phyloP scores from a whole-genome alignment of 92 coral and sea anemone species.

The Scolanthus callimorphus region DNA sequence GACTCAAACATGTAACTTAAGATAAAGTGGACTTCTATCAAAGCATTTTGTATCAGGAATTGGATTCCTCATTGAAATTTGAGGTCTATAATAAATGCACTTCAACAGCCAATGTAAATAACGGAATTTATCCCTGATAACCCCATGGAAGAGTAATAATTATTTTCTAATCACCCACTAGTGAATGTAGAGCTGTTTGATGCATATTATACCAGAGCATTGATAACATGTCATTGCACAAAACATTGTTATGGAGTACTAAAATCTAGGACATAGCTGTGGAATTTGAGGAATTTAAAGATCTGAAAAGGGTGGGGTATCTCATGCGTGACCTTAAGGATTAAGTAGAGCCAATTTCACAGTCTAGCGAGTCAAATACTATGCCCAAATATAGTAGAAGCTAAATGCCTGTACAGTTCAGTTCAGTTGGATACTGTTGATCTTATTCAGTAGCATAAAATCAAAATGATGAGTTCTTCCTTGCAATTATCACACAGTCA shows the following conservation, averaged over 20 bases:
- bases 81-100: background rate
- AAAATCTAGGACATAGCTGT: background rate
- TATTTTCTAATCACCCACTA: too few species aligned
- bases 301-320: background rate
- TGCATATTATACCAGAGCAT: too few species aligned
- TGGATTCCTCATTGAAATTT: background rate
- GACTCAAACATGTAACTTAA: too few species aligned
- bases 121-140: background rate
- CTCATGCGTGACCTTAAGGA: background rate
- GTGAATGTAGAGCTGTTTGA: too few species aligned
- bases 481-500: too few species aligned
- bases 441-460: too few species aligned
- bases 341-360: background rate
- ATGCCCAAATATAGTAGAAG: conserved; percentile 62
- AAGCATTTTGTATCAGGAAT: background rate
- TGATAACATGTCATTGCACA: too few species aligned
- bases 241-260: too few species aligned
- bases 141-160: too few species aligned
- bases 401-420: background rate
- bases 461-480: too few species aligned
- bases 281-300: background rate
- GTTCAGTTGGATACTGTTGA: too few species aligned
- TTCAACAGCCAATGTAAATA: background rate
- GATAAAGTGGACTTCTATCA: too few species aligned
- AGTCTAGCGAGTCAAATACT: conserved; percentile 20